Conservation (phyloP, 2,888 invertebrate species). For the Melieria omissa region DNA sequence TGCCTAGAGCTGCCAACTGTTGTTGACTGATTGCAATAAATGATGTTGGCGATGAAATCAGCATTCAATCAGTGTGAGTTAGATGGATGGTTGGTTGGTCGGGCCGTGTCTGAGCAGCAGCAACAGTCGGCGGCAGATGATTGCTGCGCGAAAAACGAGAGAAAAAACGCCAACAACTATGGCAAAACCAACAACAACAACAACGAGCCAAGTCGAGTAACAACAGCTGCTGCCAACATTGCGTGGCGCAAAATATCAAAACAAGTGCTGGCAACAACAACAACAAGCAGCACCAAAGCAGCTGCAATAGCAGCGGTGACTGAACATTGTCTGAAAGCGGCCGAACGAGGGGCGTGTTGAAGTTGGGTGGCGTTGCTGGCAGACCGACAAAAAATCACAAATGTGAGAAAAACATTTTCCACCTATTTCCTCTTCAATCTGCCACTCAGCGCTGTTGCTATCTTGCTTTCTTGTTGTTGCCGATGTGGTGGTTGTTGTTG, state of each 20-base stretch:
- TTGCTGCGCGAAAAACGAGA: neutral
- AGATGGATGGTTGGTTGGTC: too few species aligned
- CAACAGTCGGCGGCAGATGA: constrained; percentile 21
- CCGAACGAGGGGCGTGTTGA: neutral
- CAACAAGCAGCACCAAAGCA: neutral
- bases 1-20: neutral
- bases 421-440: constrained; percentile 7
- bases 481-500: neutral
- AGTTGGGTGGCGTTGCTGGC: neutral
- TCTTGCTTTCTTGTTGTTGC: neutral
- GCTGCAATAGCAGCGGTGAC: too few species aligned
- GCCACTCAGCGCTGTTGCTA: neutral
- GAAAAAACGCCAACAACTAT: constrained; percentile 5
- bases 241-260: constrained; percentile 1
- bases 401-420: constrained; percentile 34
- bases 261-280: constrained; percentile 18
- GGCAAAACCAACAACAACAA: neutral
- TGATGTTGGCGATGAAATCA: constrained; percentile 28
- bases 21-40: constrained; percentile 32
- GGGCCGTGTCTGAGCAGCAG: neutral
- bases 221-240: constrained; percentile 21
- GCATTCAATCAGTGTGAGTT: constrained; percentile 22
- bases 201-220: neutral
- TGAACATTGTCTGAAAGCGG: neutral
- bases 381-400: neutral